These are phyloP conservation scores for Tachysurus vachellii DNA, from an alignment of 2,113 vertebrate genomes.

Conservation along the genomic window DNA sequence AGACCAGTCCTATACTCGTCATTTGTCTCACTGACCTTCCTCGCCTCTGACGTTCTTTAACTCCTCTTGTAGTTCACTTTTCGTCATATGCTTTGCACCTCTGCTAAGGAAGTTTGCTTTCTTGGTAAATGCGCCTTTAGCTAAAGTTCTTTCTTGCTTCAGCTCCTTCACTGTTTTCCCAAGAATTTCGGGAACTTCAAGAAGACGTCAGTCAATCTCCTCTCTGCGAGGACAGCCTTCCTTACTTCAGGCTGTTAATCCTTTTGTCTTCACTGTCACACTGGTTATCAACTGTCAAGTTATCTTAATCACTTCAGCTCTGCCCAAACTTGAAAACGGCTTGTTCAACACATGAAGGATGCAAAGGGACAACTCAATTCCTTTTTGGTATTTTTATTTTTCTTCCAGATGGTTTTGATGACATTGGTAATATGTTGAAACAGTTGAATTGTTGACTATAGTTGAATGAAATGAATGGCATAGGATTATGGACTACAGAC, in stretches of 20 bases:
- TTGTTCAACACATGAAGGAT: too few relatives aligned
- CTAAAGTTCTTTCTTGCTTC: background rate
- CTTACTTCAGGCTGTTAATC: background rate
- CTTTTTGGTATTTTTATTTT: too few relatives aligned
- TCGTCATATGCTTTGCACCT: background rate
- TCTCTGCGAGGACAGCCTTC: background rate
- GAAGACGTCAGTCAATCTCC: background rate
- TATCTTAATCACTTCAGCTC: too few relatives aligned
- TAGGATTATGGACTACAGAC: too few relatives aligned
- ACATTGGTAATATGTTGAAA: too few relatives aligned
- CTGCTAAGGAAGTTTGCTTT: background rate
- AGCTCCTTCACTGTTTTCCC: background rate
- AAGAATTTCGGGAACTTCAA: background rate
- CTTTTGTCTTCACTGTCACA: background rate
- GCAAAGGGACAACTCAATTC: too few relatives aligned
- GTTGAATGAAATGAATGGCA: too few relatives aligned
- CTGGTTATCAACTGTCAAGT: background rate
- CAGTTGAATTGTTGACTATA: too few relatives aligned
- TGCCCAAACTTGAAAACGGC: too few relatives aligned
- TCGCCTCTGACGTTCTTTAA: background rate
- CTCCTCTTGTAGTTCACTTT: background rate
- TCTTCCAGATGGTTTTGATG: too few relatives aligned
- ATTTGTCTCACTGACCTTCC: too few relatives aligned
- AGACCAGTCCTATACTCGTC: background rate
- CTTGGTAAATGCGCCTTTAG: background rate